A percentile compares a stretch with the other conserved stretches of the same genome.
These are phyloP conservation scores for Drosophila prosaltans DNA, from an alignment of 1,140 invertebrate genomes.

Conservation along the genomic window DNA sequence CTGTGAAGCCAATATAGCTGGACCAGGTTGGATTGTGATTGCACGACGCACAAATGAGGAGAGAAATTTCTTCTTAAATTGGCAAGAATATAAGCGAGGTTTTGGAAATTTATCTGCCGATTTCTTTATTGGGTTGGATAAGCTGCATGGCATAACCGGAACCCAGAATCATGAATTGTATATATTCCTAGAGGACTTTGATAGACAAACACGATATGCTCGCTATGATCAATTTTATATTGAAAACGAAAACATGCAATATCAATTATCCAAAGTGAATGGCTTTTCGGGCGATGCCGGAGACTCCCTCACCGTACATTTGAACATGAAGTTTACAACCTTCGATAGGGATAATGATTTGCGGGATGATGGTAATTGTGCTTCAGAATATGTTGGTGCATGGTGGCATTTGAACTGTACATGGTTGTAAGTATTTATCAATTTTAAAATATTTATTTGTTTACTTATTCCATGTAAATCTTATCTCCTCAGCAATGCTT, in stretches of 20 bases:
- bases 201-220: not conserved
- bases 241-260: constrained; percentile 7
- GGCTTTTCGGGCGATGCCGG: constrained; percentile 3
- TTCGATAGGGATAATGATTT: constrained; percentile 3
- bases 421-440: too few species aligned
- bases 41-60: not conserved
- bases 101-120: not conserved
- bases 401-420: not conserved
- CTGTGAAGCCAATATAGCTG: not conserved
- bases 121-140: constrained; percentile 15
- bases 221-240: constrained; percentile 4
- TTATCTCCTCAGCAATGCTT: not conserved
- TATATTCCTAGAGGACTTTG: constrained; percentile 7
- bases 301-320: not conserved
- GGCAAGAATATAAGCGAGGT: not conserved
- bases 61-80: not conserved
- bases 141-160: constrained; percentile 8
- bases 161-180: constrained; percentile 10
- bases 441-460: too few species aligned
- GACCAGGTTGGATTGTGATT: constrained; percentile 16
- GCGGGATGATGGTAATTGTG: not conserved
- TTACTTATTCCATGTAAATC: not conserved
- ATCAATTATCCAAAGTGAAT: not conserved
- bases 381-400: not conserved
- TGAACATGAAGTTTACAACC: not conserved